A percentile compares a stretch with the other conserved stretches of the same genome.
phyloP scores from a whole-genome alignment of 2,888 invertebrate genomes.

The Hyposoter didymator region DNA sequence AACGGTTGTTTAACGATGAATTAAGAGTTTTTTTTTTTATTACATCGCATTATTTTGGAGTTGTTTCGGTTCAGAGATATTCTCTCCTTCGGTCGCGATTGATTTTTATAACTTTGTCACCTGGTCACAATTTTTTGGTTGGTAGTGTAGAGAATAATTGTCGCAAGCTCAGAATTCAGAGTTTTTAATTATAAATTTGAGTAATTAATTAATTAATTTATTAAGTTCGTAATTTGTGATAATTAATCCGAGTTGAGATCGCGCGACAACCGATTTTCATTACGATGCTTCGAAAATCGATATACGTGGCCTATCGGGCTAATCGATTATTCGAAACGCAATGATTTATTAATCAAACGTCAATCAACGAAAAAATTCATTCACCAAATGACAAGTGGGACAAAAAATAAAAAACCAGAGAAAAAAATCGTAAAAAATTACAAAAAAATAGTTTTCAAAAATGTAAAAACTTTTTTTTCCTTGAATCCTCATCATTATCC shows the following conservation, averaged over 20 bases:
- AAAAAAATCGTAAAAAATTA: background rate
- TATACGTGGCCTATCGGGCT: no score
- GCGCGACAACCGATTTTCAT: no score
- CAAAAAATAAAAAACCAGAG: background rate
- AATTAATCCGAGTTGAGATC: no score
- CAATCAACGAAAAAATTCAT: background rate
- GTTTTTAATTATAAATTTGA: background rate
- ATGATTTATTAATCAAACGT: slow-evolving; percentile 21
- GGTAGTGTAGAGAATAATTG: background rate
- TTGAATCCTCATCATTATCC: background rate
- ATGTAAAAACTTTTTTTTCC: background rate
- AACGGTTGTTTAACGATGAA: background rate
- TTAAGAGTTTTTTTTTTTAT: background rate
- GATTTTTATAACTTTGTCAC: background rate
- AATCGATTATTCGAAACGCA: no score
- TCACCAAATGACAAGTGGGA: background rate
- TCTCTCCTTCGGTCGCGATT: background rate
- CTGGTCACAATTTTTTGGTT: background rate
- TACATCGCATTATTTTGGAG: background rate
- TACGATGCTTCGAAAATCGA: no score
- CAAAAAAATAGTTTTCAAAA: background rate
- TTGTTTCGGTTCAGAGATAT: background rate
- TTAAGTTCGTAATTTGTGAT: no score
- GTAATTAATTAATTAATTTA: background rate
- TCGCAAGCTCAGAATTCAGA: background rate